Base-by-base conservation (phyloP, 2,888 invertebrate species). In the Piscicola geometra region DNA sequence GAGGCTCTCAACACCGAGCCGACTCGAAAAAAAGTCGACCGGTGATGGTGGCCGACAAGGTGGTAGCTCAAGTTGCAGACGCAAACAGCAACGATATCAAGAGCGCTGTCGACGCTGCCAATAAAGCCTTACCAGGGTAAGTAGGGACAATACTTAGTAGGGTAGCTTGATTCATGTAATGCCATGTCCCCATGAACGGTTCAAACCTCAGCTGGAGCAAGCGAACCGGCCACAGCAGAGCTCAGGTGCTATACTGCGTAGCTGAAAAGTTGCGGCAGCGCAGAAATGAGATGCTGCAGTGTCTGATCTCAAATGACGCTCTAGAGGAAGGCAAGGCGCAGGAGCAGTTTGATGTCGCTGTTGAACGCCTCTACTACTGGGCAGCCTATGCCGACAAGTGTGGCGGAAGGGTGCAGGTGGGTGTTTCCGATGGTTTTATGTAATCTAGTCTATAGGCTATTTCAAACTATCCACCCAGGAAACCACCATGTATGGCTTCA, bases 31-130 rank as follows among this genome's bases (percentile, higher is more conserved):
- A 85, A 71, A 81, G 82, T n/a, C 79, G 84, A 33, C 80, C 85
- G 15, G 82, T 87, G 9, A 28, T 30, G 32, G 78, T 81, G 1
- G 79, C 80, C 9, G 83, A 83, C 21, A 79, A 82, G 66, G 83
- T 83, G 5, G 76, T 85, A 36, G 85, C 83, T 33, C 84, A 84
- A 77, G 84, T 86, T 25, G 83, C 84, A 0, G 84, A 85, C 75
- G 84, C 84, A 1, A 84, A 83, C 80, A 79, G 86, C 76, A 86
- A 87, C 80, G 87, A 86, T 80, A 82, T 88, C 21, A 82, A 86
- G 71, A 87, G 86, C 82, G 87, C 87, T 47, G 86, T 88, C 1
- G 86, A 86, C 78, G 84, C 84, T n/a, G 88, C 88, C 2, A 86
- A 85, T 77, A 86, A 85, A 79, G 87, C 87, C 21, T 86, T 86